Conservation (phyloP, 2,888 invertebrate species). For the Lydus trimaculatus region DNA sequence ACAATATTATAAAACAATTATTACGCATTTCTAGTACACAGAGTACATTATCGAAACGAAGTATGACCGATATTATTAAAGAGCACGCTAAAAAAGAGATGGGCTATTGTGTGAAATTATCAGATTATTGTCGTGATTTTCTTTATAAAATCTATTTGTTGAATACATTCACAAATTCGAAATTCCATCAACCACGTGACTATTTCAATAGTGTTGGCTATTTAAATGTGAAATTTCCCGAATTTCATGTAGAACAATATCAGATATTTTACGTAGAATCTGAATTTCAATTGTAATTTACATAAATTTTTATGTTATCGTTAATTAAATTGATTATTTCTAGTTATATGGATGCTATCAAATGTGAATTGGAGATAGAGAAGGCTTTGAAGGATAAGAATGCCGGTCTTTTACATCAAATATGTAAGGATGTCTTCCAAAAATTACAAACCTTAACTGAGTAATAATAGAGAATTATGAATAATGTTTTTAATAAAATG, state of each 20-base stretch:
- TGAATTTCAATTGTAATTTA: slow-evolving; percentile 45
- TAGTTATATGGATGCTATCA: slow-evolving; percentile 30
- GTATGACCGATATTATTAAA: slow-evolving; percentile 42
- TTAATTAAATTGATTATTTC: slow-evolving; percentile 12
- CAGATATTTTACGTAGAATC: slow-evolving; percentile 44
- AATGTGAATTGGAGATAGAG: slow-evolving; percentile 27
- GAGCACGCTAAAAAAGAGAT: slow-evolving; percentile 43
- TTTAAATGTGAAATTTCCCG: slow-evolving; percentile 43
- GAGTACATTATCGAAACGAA: slow-evolving; percentile 44
- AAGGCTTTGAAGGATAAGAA: slow-evolving; percentile 21
- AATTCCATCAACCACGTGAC: slow-evolving; percentile 40
- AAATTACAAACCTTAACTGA: background rate
- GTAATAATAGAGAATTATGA: background rate
- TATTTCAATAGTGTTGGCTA: slow-evolving; percentile 40
- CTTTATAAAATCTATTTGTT: slow-evolving; percentile 47
- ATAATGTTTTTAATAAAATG: too few relatives aligned
- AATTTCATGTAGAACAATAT: slow-evolving; percentile 37
- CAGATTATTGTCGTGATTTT: slow-evolving; percentile 34
- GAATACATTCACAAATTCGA: slow-evolving; percentile 47
- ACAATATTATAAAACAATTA: slow-evolving; percentile 33
- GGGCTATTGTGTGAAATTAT: slow-evolving; percentile 48
- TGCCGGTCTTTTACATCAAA: background rate
- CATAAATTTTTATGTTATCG: background rate
- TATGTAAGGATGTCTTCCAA: slow-evolving; percentile 5
- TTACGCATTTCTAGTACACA: slow-evolving; percentile 44